Evolutionary conservation across 2,797 vertebrate species (phyloP).

Genomic region (Vespertilio murinus): DNA sequence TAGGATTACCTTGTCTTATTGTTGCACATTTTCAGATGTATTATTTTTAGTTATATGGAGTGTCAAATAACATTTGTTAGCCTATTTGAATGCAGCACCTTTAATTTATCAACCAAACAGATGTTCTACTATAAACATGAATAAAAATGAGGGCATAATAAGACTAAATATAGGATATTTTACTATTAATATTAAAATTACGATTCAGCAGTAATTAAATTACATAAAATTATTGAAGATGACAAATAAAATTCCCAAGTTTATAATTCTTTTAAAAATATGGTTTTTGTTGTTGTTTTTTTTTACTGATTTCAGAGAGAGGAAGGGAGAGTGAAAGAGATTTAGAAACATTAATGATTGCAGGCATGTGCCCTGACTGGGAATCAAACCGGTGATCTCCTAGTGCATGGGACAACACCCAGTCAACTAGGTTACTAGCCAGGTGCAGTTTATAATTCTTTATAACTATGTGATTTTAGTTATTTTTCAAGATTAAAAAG

Average conservation of each 20-base stretch:
- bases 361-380: no score
- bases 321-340: no score
- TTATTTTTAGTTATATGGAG: constrained; percentile 13
- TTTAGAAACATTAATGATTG: no score
- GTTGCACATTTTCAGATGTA: constrained; percentile 56
- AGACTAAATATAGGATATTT: constrained; percentile 41
- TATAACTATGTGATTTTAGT: background rate
- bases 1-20: background rate
- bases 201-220: constrained; percentile 62
- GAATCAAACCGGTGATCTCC: no score
- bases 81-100: constrained; percentile 67
- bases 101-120: constrained; percentile 68
- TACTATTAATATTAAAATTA: constrained; percentile 59
- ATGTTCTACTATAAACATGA: constrained; percentile 56
- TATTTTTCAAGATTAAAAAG: constrained; percentile 6
- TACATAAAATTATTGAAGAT: constrained; percentile 72
- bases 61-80: constrained; percentile 65
- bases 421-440: no score
- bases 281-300: no score
- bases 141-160: constrained; percentile 56
- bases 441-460: background rate
- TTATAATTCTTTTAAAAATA: background rate
- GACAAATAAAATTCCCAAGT: constrained; percentile 30
- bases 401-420: no score
- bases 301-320: no score